Percentiles rank a stretch among this genome's conserved stretches.
Conservation (phyloP, 1,140 invertebrate genomes). For the Sarcophaga bullata region DNA sequence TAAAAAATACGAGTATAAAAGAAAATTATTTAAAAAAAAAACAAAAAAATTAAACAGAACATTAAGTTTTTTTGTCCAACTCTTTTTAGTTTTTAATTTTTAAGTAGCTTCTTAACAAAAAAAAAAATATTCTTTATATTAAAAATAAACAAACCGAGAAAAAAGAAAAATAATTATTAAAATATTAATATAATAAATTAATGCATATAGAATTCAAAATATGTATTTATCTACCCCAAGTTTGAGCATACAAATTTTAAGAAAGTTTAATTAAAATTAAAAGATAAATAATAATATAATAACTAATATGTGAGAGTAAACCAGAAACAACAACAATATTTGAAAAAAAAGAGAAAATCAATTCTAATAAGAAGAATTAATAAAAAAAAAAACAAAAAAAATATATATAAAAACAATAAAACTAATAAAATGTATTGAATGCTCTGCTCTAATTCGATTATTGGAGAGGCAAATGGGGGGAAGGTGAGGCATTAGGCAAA, state of each 20-base stretch:
- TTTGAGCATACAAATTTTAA: conserved; percentile 35
- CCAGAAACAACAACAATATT: conserved; percentile 15
- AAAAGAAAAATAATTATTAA: conserved; percentile 23
- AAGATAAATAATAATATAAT: conserved; percentile 17
- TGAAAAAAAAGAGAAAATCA: not conserved
- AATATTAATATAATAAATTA: conserved; percentile 33
- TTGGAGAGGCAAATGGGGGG: too few species aligned
- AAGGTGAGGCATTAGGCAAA: too few species aligned
- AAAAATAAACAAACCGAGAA: not conserved
- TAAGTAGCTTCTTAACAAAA: conserved; percentile 38
- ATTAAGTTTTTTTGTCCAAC: conserved; percentile 32
- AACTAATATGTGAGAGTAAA: conserved; percentile 29
- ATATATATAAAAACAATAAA: conserved; percentile 10
- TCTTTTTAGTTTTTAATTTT: conserved; percentile 29
- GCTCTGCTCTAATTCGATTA: too few species aligned
- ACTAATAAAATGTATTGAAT: too few species aligned
- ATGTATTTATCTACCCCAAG: conserved; percentile 37
- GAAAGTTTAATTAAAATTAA: conserved; percentile 34
- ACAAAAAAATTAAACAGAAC: not conserved
- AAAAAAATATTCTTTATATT: conserved; percentile 36
- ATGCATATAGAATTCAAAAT: conserved; percentile 36
- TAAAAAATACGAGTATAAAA: not conserved
- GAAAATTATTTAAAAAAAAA: conserved; percentile 4
- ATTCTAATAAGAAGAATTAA: conserved; percentile 6
- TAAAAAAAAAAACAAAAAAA: conserved; percentile 15